These are phyloP conservation scores for Mobula birostris DNA, from an alignment of 2,113 vertebrate genomes.

Conservation along the genomic window DNA sequence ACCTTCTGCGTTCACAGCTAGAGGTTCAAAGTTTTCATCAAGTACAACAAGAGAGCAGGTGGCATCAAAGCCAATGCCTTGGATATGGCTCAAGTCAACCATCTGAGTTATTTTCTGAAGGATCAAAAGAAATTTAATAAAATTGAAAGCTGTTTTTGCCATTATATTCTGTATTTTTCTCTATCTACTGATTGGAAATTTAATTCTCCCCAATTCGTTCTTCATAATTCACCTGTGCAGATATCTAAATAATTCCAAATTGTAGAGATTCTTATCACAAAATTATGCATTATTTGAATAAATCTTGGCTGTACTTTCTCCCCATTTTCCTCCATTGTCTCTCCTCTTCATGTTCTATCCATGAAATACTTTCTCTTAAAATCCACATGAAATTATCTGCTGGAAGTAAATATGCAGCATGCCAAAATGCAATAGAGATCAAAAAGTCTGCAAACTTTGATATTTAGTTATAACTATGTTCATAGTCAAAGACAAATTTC, in stretches of 20 bases:
- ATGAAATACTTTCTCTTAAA: background rate
- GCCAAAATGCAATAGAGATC: background rate
- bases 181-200: background rate
- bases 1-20: conserved; percentile 78
- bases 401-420: background rate
- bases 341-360: background rate
- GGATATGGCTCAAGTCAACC: conserved; percentile 58
- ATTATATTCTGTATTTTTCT: background rate
- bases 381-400: background rate
- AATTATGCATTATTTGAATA: background rate
- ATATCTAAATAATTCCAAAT: background rate
- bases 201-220: background rate
- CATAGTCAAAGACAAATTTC: background rate
- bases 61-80: conserved; percentile 86
- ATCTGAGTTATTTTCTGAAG: conserved; percentile 66
- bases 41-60: conserved; percentile 90
- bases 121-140: conserved; percentile 37
- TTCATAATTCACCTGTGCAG: background rate
- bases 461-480: background rate
- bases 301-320: background rate
- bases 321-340: background rate
- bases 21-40: conserved; percentile 70
- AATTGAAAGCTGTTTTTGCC: background rate
- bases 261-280: background rate
- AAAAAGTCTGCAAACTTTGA: background rate